Conservation (phyloP, 2,113 vertebrate species). For the Tauraco erythrolophus region DNA sequence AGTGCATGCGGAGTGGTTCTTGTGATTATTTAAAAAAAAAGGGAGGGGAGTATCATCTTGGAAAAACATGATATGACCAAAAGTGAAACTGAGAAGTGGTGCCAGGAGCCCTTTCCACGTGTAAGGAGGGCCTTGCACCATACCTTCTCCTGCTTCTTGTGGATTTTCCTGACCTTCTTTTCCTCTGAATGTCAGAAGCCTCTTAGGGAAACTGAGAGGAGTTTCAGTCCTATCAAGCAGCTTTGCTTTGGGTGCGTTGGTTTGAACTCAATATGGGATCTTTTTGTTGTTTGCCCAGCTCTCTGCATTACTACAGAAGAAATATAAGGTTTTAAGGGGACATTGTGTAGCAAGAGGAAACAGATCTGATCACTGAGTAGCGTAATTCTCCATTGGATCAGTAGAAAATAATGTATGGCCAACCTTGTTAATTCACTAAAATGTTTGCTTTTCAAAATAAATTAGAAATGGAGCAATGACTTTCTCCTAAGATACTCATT, state of each 20-base stretch:
- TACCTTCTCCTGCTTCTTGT: background rate
- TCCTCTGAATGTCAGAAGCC: background rate
- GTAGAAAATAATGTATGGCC: accelerated
- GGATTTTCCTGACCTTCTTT: background rate
- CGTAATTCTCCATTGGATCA: background rate
- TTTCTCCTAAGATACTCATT: background rate
- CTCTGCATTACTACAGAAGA: background rate
- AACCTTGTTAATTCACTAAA: background rate
- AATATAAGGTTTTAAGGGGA: accelerated
- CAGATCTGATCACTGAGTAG: background rate
- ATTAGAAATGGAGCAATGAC: background rate
- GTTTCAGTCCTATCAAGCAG: accelerated
- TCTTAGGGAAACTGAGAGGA: background rate
- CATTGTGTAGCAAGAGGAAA: accelerated
- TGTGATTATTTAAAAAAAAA: background rate
- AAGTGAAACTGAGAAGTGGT: background rate
- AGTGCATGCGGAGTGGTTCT: background rate
- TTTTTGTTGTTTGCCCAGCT: background rate
- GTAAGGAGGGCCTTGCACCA: too few species aligned
- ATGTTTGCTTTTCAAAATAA: background rate
- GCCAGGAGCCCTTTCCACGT: background rate
- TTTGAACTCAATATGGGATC: background rate
- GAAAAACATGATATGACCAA: background rate
- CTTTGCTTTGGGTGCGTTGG: accelerated
- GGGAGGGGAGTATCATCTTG: accelerated